phyloP scores from a whole-genome alignment of 2,888 invertebrate species.

The Acronicta alni region DNA sequence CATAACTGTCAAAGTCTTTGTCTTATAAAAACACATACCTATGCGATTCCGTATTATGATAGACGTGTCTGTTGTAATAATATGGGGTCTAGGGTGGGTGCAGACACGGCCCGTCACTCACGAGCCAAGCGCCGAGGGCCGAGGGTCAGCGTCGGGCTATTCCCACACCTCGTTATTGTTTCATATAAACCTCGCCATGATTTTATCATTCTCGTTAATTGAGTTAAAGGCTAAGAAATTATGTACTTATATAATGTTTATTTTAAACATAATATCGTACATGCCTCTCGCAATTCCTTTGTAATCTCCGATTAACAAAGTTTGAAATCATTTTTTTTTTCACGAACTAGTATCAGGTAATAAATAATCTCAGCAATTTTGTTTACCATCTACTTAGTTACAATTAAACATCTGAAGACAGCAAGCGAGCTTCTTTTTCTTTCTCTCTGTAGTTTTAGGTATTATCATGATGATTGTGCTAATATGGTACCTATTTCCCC shows the following conservation, averaged over 20 bases:
- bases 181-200: slow-evolving; percentile 72
- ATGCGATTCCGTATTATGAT: slow-evolving; percentile 45
- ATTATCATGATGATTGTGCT: too few species aligned
- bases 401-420: too few species aligned
- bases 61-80: slow-evolving; percentile 52
- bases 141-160: slow-evolving; percentile 72
- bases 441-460: too few species aligned
- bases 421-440: too few species aligned
- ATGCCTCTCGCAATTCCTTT: background rate
- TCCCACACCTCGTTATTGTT: slow-evolving; percentile 82
- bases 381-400: too few species aligned
- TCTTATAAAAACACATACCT: slow-evolving; percentile 44
- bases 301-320: too few species aligned
- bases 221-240: slow-evolving; percentile 53
- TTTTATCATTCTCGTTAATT: slow-evolving; percentile 68
- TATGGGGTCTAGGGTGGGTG: slow-evolving; percentile 49
- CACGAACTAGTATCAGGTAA: too few species aligned
- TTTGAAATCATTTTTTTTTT: too few species aligned
- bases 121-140: slow-evolving; percentile 48
- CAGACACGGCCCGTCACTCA: slow-evolving; percentile 66
- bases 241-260: slow-evolving; percentile 1
- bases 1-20: slow-evolving; percentile 25
- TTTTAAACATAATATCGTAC: too few species aligned
- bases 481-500: too few species aligned
- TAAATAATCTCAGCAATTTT: too few species aligned